These are phyloP conservation scores for Eristalinus aeneus DNA, from an alignment of 2,888 invertebrate genomes.

Conservation along the genomic window DNA sequence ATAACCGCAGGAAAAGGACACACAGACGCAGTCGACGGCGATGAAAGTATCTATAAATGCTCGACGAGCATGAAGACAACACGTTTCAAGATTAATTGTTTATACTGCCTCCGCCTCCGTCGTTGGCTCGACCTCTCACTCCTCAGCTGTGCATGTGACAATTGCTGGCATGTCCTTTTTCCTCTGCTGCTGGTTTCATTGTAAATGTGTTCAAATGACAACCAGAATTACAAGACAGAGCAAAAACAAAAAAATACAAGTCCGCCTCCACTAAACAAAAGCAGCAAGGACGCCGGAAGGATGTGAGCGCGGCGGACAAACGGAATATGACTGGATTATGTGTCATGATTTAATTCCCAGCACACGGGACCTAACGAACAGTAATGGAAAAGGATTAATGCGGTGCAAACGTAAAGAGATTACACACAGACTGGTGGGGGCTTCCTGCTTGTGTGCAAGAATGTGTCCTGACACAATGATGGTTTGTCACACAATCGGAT, in stretches of 20 bases:
- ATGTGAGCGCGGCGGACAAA: slow-evolving; percentile 1
- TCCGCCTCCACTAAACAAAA: too few species aligned
- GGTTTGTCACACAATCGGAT: slow-evolving; percentile 57
- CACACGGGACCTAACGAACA: slow-evolving; percentile 35
- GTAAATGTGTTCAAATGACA: slow-evolving; percentile 47
- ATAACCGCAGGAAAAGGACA: background rate
- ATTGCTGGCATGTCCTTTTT: slow-evolving; percentile 22
- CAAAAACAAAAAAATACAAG: slow-evolving; percentile 1
- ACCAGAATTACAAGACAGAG: background rate
- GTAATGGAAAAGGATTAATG: slow-evolving; percentile 56
- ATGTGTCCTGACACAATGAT: slow-evolving; percentile 50
- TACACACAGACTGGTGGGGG: background rate
- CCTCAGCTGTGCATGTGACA: slow-evolving; percentile 21
- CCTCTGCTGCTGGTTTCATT: slow-evolving; percentile 31
- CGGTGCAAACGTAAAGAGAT: slow-evolving; percentile 22
- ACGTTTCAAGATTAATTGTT: slow-evolving; percentile 64
- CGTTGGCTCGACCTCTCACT: slow-evolving; percentile 6
- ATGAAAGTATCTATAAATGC: slow-evolving; percentile 39
- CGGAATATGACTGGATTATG: slow-evolving; percentile 46
- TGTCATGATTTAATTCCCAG: slow-evolving; percentile 60
- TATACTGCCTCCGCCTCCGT: slow-evolving; percentile 41
- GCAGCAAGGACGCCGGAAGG: too few species aligned
- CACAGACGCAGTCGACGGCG: background rate
- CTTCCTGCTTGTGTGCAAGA: background rate
- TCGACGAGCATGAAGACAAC: slow-evolving; percentile 42